These are phyloP conservation scores for Pteropus rufus DNA, from an alignment of 2,797 vertebrate genomes.

Conservation along the genomic window DNA sequence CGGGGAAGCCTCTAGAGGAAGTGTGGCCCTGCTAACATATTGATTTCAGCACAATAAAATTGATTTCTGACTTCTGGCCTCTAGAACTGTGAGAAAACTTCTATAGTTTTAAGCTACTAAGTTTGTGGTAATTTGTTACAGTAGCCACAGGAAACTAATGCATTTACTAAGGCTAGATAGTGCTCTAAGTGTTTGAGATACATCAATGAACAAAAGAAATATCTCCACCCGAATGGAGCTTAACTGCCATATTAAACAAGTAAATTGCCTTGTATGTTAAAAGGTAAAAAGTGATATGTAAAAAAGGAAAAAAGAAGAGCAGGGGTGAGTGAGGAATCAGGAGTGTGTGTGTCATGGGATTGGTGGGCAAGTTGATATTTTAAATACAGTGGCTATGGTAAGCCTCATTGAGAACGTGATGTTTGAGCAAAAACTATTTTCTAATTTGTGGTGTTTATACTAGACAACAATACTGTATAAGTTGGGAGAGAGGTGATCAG, in stretches of 20 bases:
- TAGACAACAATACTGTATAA: background rate
- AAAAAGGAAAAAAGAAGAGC: background rate
- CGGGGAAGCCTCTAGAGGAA: background rate
- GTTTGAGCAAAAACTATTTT: background rate
- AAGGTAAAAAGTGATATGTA: background rate
- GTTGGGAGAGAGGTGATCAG: background rate
- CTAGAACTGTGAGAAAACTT: background rate
- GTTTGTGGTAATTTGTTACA: background rate
- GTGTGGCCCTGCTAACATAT: background rate
- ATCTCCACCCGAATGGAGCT: background rate
- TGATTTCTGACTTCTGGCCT: background rate
- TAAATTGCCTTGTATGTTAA: background rate
- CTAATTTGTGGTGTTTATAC: background rate
- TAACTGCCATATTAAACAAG: background rate
- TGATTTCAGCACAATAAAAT: background rate
- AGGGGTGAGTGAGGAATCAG: background rate
- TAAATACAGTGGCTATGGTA: background rate
- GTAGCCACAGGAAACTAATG: background rate
- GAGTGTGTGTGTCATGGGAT: background rate
- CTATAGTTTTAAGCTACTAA: background rate
- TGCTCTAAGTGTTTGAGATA: background rate
- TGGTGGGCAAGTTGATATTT: background rate
- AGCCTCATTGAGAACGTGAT: background rate
- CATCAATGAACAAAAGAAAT: background rate
- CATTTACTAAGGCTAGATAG: background rate